Evolutionary conservation across 2,113 vertebrate species (phyloP).

Genomic region (Phyllopteryx taeniolatus): DNA sequence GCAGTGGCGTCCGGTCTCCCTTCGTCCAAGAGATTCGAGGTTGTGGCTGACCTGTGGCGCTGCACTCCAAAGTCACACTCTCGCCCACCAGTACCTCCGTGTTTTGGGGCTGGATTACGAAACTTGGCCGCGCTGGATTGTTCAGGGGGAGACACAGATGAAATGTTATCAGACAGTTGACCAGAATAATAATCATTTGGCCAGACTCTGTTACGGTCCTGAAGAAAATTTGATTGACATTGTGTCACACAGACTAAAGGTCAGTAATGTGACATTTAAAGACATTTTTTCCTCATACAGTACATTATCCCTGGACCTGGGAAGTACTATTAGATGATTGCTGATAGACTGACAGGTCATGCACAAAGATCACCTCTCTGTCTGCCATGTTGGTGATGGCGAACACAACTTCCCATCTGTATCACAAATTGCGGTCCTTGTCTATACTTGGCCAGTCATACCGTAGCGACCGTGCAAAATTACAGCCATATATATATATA

Average conservation of each 20-base stretch:
- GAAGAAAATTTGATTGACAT: not conserved
- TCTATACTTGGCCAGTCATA: slow-evolving; percentile 50
- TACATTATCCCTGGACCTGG: not conserved
- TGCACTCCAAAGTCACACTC: slow-evolving; percentile 95
- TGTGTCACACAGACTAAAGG: not conserved
- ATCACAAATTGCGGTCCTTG: not conserved
- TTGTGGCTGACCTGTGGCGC: slow-evolving; percentile 88
- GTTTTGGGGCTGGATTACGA: slow-evolving; percentile 97
- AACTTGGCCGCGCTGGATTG: slow-evolving; percentile 85
- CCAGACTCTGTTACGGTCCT: not conserved
- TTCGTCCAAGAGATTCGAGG: slow-evolving; percentile 89
- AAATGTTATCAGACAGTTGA: not conserved
- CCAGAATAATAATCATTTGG: not conserved
- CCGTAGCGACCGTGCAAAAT: slow-evolving; percentile 27
- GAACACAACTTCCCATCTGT: slow-evolving; percentile 8
- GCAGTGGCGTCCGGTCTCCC: slow-evolving; percentile 84
- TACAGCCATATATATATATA: slow-evolving; percentile 14
- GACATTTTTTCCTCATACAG: not conserved
- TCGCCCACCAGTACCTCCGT: slow-evolving; percentile 95
- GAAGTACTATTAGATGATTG: not conserved
- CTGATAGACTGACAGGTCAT: not conserved
- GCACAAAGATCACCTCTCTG: not conserved
- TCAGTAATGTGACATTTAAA: not conserved
- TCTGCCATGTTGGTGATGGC: not conserved
- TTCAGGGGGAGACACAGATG: not conserved